Evolutionary conservation across 2,888 invertebrate species (phyloP).

Genomic region (Oscheius sp.): DNA sequence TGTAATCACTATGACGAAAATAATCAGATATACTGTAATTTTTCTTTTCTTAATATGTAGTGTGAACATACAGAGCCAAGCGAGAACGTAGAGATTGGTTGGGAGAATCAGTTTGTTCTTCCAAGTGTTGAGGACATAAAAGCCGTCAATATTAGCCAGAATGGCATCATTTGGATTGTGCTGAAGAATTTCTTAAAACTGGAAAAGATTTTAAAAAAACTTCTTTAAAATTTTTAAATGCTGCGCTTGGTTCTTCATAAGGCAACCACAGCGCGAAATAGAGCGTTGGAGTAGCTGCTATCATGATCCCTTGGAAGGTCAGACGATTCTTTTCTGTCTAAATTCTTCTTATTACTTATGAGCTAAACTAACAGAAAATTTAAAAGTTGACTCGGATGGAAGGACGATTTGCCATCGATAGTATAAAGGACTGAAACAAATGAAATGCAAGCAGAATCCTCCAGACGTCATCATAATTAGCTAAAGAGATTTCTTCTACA

Average conservation of each 20-base stretch:
- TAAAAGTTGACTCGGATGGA: background rate
- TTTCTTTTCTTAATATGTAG: no score
- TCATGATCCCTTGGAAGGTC: background rate
- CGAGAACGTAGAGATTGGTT: background rate
- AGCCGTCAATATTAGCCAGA: background rate
- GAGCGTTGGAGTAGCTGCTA: background rate
- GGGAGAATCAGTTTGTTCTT: background rate
- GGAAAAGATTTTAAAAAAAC: background rate
- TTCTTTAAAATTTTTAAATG: background rate
- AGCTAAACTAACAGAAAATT: background rate
- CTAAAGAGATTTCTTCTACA: background rate
- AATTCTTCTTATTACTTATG: background rate
- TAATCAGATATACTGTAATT: no score
- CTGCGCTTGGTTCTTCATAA: background rate
- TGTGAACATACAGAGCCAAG: no score
- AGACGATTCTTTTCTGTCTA: background rate
- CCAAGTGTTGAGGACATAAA: slow-evolving; percentile 7
- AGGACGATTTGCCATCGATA: slow-evolving; percentile 13
- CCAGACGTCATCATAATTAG: background rate
- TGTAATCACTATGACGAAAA: background rate
- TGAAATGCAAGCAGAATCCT: slow-evolving; percentile 5
- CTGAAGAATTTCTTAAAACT: background rate
- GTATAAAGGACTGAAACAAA: background rate
- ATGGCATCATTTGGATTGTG: background rate
- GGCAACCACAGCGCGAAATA: background rate